These are phyloP conservation scores for Stichopus horrens DNA, from an alignment of 53 echinoderm and acorn worm genomes.

Conservation along the genomic window DNA sequence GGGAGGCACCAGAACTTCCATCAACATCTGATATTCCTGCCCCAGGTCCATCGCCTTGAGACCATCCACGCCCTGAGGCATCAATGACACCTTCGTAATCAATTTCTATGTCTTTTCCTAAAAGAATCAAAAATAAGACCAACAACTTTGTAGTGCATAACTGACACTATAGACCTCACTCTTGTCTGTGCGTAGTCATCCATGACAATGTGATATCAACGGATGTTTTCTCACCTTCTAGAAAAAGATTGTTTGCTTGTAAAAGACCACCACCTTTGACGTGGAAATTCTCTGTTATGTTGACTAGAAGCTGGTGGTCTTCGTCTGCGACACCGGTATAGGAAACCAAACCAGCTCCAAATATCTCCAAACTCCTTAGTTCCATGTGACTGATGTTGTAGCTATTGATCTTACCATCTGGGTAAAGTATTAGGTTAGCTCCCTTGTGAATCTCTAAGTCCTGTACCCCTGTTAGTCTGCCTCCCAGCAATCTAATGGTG, in stretches of 20 bases:
- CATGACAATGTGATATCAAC: no score
- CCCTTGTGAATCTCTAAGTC: conserved; percentile 66
- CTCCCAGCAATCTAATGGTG: conserved; percentile 56
- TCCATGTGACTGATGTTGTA: conserved; percentile 54
- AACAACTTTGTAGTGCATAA: neutral
- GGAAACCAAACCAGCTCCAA: conserved; percentile 64
- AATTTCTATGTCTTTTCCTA: conserved; percentile 64
- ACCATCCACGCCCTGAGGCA: conserved; percentile 67
- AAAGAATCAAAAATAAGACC: conserved; percentile 6
- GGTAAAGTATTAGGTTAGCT: conserved; percentile 64
- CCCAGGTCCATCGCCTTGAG: conserved; percentile 59
- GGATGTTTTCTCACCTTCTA: conserved; percentile 52
- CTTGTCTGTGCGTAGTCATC: no score
- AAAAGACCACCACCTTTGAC: conserved; percentile 69
- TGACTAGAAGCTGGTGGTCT: conserved; percentile 54
- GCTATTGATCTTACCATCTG: conserved; percentile 68
- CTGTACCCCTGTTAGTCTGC: conserved; percentile 57
- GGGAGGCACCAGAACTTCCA: conserved; percentile 83
- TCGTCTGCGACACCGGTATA: conserved; percentile 58
- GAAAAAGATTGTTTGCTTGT: conserved; percentile 54
- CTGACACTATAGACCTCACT: no score
- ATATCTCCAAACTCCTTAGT: conserved; percentile 54
- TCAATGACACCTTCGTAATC: conserved; percentile 74
- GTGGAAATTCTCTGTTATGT: conserved; percentile 50
- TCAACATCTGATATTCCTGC: conserved; percentile 59